Percentiles rank a stretch among this genome's conserved stretches.
These are phyloP conservation scores for Manis pentadactyla DNA, from an alignment of 2,797 vertebrate species.

Conservation along the genomic window DNA sequence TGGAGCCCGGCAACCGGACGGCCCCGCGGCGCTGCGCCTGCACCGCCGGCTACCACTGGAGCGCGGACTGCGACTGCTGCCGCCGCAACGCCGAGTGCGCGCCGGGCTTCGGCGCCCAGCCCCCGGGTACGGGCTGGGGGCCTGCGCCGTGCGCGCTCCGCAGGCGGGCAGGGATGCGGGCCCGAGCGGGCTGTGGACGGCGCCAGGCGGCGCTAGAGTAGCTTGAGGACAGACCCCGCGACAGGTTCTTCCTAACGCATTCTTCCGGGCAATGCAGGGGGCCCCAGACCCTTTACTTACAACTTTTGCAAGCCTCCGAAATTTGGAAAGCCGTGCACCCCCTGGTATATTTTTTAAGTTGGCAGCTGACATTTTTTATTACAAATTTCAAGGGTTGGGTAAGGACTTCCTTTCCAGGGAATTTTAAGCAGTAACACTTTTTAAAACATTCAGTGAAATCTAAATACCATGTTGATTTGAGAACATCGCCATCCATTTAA, in stretches of 20 bases:
- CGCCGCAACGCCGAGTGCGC: conserved; percentile 89
- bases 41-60: conserved; percentile 90
- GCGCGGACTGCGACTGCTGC: conserved; percentile 94
- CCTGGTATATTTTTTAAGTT: not conserved
- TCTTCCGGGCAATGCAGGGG: not conserved
- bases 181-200: not conserved
- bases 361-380: not conserved
- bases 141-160: no score
- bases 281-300: no score
- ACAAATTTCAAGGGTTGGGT: not conserved
- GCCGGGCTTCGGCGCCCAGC: conserved; percentile 88
- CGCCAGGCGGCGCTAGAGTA: not conserved
- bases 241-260: not conserved
- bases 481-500: not conserved
- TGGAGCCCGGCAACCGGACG: conserved; percentile 88
- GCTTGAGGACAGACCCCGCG: not conserved
- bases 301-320: not conserved
- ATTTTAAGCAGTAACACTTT: not conserved
- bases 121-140: conserved; percentile 81
- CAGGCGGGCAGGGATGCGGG: not conserved
- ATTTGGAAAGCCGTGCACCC: not conserved
- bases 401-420: not conserved
- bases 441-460: not conserved
- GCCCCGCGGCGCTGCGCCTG: conserved; percentile 92
- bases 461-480: not conserved